These are phyloP conservation scores for Anastatus disparis DNA, from an alignment of 1,140 invertebrate species.

Conservation along the genomic window DNA sequence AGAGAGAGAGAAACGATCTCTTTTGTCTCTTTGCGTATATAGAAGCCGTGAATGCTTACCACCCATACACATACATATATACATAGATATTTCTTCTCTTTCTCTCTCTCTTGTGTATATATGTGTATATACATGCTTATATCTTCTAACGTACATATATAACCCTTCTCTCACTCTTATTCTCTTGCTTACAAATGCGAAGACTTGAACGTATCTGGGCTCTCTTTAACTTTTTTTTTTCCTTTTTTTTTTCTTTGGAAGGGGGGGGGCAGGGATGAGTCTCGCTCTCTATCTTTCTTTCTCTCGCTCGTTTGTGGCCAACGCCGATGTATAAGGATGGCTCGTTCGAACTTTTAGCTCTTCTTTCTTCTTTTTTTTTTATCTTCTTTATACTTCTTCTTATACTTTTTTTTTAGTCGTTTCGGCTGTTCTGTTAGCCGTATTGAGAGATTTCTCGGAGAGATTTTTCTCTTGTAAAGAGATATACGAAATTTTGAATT, in stretches of 20 bases:
- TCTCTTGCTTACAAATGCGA: conserved; percentile 21
- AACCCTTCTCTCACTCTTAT: not conserved
- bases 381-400: too few relatives aligned
- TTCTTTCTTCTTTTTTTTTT: conserved; percentile 16
- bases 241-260: too few relatives aligned
- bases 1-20: too few relatives aligned
- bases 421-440: not conserved
- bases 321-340: conserved; percentile 3
- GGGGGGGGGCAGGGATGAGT: too few relatives aligned
- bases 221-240: too few relatives aligned
- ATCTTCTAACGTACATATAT: too few relatives aligned
- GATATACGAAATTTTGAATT: too few relatives aligned
- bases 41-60: conserved; percentile 56
- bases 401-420: not conserved
- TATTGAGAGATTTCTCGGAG: not conserved
- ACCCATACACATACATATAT: not conserved
- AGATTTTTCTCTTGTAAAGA: conserved; percentile 1
- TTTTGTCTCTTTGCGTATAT: conserved; percentile 60
- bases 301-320: conserved; percentile 4
- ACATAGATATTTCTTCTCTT: not conserved
- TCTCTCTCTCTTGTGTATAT: too few relatives aligned
- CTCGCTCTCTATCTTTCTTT: conserved; percentile 27
- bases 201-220: too few relatives aligned
- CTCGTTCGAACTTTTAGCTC: not conserved
- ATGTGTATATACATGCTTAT: too few relatives aligned